Percentiles rank a stretch among this genome's conserved stretches.
Evolutionary conservation across 2,113 vertebrate genomes (phyloP).

Genomic region (Brachirus orientalis): DNA sequence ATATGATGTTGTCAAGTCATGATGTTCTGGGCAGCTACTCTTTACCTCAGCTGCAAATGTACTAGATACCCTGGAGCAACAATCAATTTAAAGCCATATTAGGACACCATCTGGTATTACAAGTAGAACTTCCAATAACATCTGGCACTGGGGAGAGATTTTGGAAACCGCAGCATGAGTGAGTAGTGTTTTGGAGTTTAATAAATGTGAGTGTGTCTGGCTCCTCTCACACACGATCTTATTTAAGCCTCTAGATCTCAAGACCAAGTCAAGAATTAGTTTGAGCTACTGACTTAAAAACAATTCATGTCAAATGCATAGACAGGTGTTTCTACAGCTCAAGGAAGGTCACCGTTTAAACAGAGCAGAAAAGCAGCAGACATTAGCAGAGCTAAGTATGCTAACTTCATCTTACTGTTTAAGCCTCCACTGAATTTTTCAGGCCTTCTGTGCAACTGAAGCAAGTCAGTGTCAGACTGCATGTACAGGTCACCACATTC

Average conservation of each 20-base stretch:
- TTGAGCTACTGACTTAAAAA: slow-evolving; percentile 37
- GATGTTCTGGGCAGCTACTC: slow-evolving; percentile 14
- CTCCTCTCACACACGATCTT: slow-evolving; percentile 50
- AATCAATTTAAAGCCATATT: slow-evolving; percentile 45
- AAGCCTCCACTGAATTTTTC: too few relatives aligned
- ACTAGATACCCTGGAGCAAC: slow-evolving; percentile 1
- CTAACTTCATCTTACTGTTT: too few relatives aligned
- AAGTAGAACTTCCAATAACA: slow-evolving; percentile 56
- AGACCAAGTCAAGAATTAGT: slow-evolving; percentile 43
- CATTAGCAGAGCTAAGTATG: too few relatives aligned
- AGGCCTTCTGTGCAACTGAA: too few relatives aligned
- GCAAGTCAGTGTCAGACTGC: too few relatives aligned
- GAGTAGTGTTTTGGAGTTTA: slow-evolving; percentile 40
- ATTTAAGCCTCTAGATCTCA: slow-evolving; percentile 37
- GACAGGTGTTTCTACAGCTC: neutral
- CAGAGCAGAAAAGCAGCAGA: too few relatives aligned
- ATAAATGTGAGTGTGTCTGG: slow-evolving; percentile 2
- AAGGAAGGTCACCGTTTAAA: neutral
- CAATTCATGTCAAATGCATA: slow-evolving; percentile 3
- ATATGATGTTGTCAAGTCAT: slow-evolving; percentile 17
- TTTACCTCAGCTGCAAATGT: slow-evolving; percentile 11
- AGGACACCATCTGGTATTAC: slow-evolving; percentile 50
- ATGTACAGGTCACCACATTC: too few relatives aligned
- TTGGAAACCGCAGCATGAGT: slow-evolving; percentile 36
- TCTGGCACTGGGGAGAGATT: slow-evolving; percentile 38